Conservation (phyloP, 1,140 invertebrate species). For the Spodoptera litura region DNA sequence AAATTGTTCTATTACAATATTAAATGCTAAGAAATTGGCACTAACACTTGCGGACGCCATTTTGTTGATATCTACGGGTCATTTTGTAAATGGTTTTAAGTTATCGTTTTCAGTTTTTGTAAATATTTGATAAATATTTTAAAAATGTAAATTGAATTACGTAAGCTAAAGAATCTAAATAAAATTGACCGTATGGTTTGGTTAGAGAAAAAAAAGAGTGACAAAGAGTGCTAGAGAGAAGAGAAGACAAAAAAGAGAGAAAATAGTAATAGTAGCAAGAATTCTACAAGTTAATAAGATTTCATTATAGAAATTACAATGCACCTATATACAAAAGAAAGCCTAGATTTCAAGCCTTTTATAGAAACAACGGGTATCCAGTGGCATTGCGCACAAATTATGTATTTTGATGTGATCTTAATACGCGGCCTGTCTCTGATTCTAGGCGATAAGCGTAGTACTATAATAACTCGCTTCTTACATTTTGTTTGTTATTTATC, state of each 20-base stretch:
- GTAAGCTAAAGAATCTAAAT: no score
- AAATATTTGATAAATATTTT: no score
- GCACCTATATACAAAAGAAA: slow-evolving; percentile 3
- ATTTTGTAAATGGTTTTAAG: background rate
- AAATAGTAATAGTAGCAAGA: no score
- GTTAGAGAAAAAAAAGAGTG: no score
- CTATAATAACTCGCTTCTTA: background rate
- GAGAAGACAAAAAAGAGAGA: no score
- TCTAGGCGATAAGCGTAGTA: slow-evolving; percentile 27
- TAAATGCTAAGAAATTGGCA: slow-evolving; percentile 41
- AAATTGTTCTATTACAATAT: slow-evolving; percentile 58
- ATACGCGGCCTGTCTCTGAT: slow-evolving; percentile 45
- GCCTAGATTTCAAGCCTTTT: background rate
- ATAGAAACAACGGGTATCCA: slow-evolving; percentile 3
- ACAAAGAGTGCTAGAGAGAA: no score
- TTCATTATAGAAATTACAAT: no score
- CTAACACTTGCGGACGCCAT: background rate
- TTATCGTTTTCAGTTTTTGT: no score
- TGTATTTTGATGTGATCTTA: slow-evolving; percentile 39
- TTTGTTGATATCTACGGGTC: background rate
- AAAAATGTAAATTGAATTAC: no score
- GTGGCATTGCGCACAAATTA: slow-evolving; percentile 9
- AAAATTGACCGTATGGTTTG: no score
- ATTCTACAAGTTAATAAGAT: no score
- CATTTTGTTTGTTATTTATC: no score